Evolutionary conservation across 2,797 vertebrate genomes (phyloP), one percentile per base, ranked within the genome.

Genomic region (Muscicapa comitata): DNA sequence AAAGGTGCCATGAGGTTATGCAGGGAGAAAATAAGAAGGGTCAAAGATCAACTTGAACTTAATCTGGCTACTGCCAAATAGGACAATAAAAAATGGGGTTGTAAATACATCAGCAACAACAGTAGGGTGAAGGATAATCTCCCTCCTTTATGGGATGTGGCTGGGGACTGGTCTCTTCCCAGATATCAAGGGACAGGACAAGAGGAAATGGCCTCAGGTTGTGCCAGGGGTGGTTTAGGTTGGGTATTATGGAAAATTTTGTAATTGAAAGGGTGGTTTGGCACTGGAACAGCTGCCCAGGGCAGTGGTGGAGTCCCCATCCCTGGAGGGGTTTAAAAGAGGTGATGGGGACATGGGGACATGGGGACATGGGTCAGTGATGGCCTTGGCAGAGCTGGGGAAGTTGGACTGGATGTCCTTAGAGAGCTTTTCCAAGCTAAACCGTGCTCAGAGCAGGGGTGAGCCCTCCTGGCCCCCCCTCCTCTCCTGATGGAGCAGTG

Each of bases 401-500:
- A 19, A 19, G n/a, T 13, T 17, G 58, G 23, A 17, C 66, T 57
- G 31, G 26, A 18, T 11, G 66, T n/a, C 45, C 35, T 57, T 8
- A 1, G 57, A 28, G 51, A 16, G 28, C 11, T 73, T 25, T 51
- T 33, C 43, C 43, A 37, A 2, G 31, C 26, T 35, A 11, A 25
- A 14, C 40, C 0, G 2, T 15, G 61, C 58, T 33, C 35, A 31
- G 33, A 12, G 71, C 13, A 35, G 16, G 65, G 20, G 21, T n/a
- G 47, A 14, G 16, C n/a, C 31, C 43, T 47, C 26, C 29, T 23
- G 31, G 17, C 18, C 40, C 8, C 26, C 51, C 9, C 3, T 72
- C 19, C 59, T 21, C 42, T 78, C 57, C 5, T 8, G 59, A 13
- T 0, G 3, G 29, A 7, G 4, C 31, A 11, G 54, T 0, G 25